Evolutionary conservation across 1,140 invertebrate species (phyloP), one percentile per base, ranked within the genome.

Genomic region (Penaeus vannamei): DNA sequence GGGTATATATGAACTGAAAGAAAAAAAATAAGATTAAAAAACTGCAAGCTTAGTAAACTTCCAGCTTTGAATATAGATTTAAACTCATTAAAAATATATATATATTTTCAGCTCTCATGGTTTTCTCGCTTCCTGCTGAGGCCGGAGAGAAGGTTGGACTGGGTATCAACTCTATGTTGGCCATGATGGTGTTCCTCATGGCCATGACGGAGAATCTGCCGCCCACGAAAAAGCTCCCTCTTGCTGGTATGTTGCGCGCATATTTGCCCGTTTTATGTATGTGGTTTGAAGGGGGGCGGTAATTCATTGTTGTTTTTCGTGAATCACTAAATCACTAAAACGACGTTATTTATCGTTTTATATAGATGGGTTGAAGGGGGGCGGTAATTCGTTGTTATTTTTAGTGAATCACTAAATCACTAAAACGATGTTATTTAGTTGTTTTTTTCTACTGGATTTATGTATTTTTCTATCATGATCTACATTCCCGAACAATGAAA

Each of bases 121-220:
- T 91, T 19, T 91, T 91, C 87, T 89, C 87, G 8, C 69, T 91
- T 61, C 91, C 91, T 0, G 60, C 90, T n/a, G 91, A 91, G 81
- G 85, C 87, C 19, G 91, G 91, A 36, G 91, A 91, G 85, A 91
- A 91, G 60, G 77, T 91, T n/a, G 89, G 89, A 0, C 90, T 91
- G 46, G 90, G 90, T 8, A 91, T 91, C 84, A 91, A 90, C 60
- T 82, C 91, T 20, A 85, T 91, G 84, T 83, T 91, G 62, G 91
- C 91, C n/a, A 91, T 91, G 91, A 91, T 91, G 83, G 91, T 91
- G 72, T 91, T 91, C 90, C 87, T 91, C 59, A 91, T 91, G 90
- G 90, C 89, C 46, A 91, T 91, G 90, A 90, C 91, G 23, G 86
- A 91, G 60, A 89, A 90, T 32, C 84, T 91, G 61, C 91, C 91